Base-by-base conservation (phyloP, 2,113 vertebrate genomes). In the Steatornis caripensis region DNA sequence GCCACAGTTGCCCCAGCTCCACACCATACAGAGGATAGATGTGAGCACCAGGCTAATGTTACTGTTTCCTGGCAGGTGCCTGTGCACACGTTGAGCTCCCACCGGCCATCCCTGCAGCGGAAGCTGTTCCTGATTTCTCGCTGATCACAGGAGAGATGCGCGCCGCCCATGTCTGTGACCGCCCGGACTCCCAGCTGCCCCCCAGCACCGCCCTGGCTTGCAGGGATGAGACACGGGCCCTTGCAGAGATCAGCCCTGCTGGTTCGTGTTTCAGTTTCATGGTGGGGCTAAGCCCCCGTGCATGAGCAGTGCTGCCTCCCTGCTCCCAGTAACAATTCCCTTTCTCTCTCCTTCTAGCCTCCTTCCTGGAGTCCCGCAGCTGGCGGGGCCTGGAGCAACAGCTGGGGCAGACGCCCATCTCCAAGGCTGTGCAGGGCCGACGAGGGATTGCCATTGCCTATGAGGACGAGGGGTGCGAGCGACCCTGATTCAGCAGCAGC, bases 371-470 rank as follows among this genome's bases (percentile, higher is more conserved):
- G 13, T 98, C 98, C 14, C 99, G 99, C 43, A 99, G 99, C 97
- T 99, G 99, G 99, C 98, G 91, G 41, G 99, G 99, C 22, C 96
- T 99, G 92, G 99, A 99, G 91, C 98, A 98, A 94, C 98, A 98
- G 87, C 88, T 99, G 97, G 99, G 99, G 9, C 98, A 99, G 98
- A 99, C 98, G 0, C 98, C 98, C 0, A 90, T 99, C 43, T 97
- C 97, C 53, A 99, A 98, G 92, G 99, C 98, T 4, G 98, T 98
- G 71, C 94, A 98, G 49, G 99, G 99, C 78, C 98, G 98, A 80
- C 99, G 98, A 87, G 99, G 99, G 48, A 99, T 99, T 65, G 99
- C 99, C 53, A 99, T 99, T 16, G 99, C 99, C 80, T 99, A 99
- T 2, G 99, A 99, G 81, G 99, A 99, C 0, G 99, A 99, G 78